Evolutionary conservation across 2,888 invertebrate genomes (phyloP), one percentile per base, ranked within the genome.

Genomic region (Scaptomyza polygonia): DNA sequence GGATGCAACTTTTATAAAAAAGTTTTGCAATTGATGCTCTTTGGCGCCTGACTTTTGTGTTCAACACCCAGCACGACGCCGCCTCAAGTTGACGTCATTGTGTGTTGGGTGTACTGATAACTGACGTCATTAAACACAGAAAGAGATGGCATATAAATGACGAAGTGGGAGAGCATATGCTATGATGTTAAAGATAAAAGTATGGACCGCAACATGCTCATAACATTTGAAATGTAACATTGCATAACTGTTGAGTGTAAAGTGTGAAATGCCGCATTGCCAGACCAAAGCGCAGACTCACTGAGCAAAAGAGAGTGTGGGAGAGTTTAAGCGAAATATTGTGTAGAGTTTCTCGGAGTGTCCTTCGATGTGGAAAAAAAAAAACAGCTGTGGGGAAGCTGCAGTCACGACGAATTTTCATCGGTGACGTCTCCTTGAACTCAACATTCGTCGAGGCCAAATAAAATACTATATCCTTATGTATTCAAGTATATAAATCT

Each of bases 361-460:
- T 81, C 82, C 85, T 79, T 83, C 79, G 67, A 42, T 30, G 30
- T 44, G 61, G 21, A 2, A 21, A 21, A 56, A 81, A n/a, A 45
- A 45, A 56, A 81, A 84, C 81, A 84, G 87, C 72, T 87, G 82
- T 66, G 59, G 67, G 67, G 79, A 79, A 42, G 80, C 77, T 80
- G 80, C 67, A 78, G 59, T 53, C 43, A 45, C 45, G 52, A 64
- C 51, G 36, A 63, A 67, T 65, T 63, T 65, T 63, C 70, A 73
- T 57, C 82, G 53, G 77, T 88, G 88, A 86, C 84, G 87, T 86
- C 79, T 79, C 85, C 85, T 88, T 86, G 85, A 86, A 86, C 85
- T 86, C 85, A 86, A 86, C 85, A 88, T 88, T 86, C 67, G 70
- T 72, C 77, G 85, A 86, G 85, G 85, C 82, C 86, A 84, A 40